phyloP scores from a whole-genome alignment of 2,888 invertebrate genomes.

The Himalopsyche anomala region DNA sequence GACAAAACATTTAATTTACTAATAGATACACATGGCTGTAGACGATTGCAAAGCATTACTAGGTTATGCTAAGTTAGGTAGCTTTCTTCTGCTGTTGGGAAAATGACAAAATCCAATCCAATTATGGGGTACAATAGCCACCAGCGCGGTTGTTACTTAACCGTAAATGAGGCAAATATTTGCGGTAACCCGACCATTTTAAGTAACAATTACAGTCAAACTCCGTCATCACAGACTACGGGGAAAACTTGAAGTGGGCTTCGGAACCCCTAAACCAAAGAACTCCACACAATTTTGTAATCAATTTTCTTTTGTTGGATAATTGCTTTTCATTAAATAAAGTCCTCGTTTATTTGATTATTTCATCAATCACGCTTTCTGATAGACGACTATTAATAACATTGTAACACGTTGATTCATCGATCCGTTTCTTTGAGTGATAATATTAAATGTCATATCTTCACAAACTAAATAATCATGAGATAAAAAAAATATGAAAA shows the following conservation, averaged over 20 bases:
- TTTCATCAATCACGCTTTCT: constrained; percentile 24
- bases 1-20: constrained; percentile 62
- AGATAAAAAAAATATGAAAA: too few relatives aligned
- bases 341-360: constrained; percentile 15
- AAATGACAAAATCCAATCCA: constrained; percentile 65
- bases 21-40: constrained; percentile 52
- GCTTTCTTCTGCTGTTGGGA: constrained; percentile 57
- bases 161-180: constrained; percentile 66
- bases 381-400: background rate
- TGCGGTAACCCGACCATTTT: constrained; percentile 64
- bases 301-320: constrained; percentile 62
- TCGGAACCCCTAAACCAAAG: constrained; percentile 71
- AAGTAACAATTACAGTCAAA: constrained; percentile 64
- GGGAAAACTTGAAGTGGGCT: constrained; percentile 42
- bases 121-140: constrained; percentile 63
- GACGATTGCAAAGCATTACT: background rate
- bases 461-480: too few relatives aligned
- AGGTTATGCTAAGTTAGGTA: constrained; percentile 47
- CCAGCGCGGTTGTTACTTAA: constrained; percentile 62
- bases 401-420: background rate
- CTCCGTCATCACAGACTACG: constrained; percentile 57
- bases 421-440: too few relatives aligned
- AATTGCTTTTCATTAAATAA: constrained; percentile 61
- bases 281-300: constrained; percentile 58
- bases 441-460: too few relatives aligned